A percentile compares a stretch with the other conserved stretches of the same genome.
Evolutionary conservation across 2,888 invertebrate species (phyloP).

Genomic region (Elegia similella): DNA sequence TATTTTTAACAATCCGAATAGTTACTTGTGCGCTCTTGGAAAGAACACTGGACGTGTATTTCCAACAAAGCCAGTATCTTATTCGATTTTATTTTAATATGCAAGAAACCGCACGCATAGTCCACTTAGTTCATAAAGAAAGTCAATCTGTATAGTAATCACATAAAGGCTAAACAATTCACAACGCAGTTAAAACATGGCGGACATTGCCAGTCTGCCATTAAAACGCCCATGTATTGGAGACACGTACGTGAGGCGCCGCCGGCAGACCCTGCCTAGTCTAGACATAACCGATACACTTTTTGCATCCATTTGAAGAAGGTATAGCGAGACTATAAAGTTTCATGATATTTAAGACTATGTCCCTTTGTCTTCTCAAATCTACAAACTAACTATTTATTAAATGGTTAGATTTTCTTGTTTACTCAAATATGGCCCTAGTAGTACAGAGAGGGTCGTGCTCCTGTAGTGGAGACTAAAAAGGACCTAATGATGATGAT

Average conservation of each 20-base stretch:
- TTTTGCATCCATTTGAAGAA: slow-evolving; percentile 9
- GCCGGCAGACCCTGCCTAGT: slow-evolving; percentile 32
- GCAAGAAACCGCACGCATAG: neutral
- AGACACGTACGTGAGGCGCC: slow-evolving; percentile 31
- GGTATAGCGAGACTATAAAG: neutral
- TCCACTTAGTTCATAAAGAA: neutral
- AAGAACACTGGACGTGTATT: neutral
- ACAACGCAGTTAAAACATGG: slow-evolving; percentile 7
- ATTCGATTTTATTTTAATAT: neutral
- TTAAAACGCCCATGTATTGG: slow-evolving; percentile 20
- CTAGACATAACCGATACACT: slow-evolving; percentile 23
- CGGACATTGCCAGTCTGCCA: slow-evolving; percentile 13
- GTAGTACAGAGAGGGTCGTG: no score
- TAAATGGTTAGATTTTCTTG: no score
- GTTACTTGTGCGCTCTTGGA: no score
- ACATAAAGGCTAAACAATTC: neutral
- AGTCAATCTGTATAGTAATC: neutral
- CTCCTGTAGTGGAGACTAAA: no score
- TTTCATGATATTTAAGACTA: no score
- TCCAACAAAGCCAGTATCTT: neutral
- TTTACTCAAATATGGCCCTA: no score
- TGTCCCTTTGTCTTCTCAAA: no score
- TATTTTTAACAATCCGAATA: no score
- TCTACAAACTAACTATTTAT: no score
- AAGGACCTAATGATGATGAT: no score